These are phyloP conservation scores for Drosophila biarmipes DNA, from an alignment of 1,140 invertebrate genomes.

Conservation along the genomic window DNA sequence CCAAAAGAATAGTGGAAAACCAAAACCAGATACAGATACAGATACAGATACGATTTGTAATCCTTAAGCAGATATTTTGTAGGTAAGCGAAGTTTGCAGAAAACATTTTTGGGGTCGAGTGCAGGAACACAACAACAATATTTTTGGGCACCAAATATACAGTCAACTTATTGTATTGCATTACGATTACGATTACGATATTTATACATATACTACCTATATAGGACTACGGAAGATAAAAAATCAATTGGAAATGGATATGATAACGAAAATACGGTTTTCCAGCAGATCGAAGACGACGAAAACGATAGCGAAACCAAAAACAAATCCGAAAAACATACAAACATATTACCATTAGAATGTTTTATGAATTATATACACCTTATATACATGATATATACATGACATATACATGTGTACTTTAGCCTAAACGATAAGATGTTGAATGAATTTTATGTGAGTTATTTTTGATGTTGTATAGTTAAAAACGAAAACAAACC, in stretches of 20 bases:
- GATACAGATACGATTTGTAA: slow-evolving; percentile 55
- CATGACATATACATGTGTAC: slow-evolving; percentile 46
- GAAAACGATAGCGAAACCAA: slow-evolving; percentile 24
- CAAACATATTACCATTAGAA: slow-evolving; percentile 72
- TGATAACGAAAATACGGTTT: slow-evolving; percentile 47
- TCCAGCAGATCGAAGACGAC: slow-evolving; percentile 40
- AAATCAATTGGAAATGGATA: slow-evolving; percentile 41
- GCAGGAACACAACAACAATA: slow-evolving; percentile 74
- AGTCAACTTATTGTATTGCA: slow-evolving; percentile 59
- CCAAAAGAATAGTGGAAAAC: slow-evolving; percentile 8
- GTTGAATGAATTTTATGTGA: slow-evolving; percentile 79
- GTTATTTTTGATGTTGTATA: slow-evolving; percentile 78
- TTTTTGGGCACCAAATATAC: slow-evolving; percentile 81
- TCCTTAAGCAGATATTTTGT: slow-evolving; percentile 34
- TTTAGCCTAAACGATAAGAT: slow-evolving; percentile 59
- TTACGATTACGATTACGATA: slow-evolving; percentile 39
- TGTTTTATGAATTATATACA: slow-evolving; percentile 82
- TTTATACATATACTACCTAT: slow-evolving; percentile 47
- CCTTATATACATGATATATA: slow-evolving; percentile 62
- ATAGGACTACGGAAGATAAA: slow-evolving; percentile 29
- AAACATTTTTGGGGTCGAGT: slow-evolving; percentile 37
- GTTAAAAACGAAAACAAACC: slow-evolving; percentile 46
- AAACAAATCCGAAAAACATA: slow-evolving; percentile 5
- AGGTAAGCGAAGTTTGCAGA: slow-evolving; percentile 22
- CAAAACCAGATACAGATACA: not conserved